Evolutionary conservation across 2,113 vertebrate species (phyloP), one percentile per base, ranked within the genome.

Genomic region (Zootoca vivipara): DNA sequence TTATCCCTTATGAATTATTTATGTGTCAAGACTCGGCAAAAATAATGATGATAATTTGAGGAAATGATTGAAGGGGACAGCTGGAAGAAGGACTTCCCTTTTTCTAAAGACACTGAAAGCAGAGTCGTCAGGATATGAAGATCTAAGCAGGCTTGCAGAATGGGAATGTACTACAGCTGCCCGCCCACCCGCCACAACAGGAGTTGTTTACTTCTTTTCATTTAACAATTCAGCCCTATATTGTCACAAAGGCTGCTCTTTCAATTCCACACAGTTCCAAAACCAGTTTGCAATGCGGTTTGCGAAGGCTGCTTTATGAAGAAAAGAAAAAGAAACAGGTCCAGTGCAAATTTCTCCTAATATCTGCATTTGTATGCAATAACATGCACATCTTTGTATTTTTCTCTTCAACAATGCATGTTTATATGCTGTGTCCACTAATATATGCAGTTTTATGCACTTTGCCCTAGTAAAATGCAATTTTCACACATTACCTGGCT

Each of bases 1-100:
- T 97, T 96, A 96, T 87, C 91, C 91, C 83, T 95, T 96, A 96
- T 96, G 95, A 95, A 96, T 96, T 97, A 97, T 97, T 96, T 96
- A 95, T 96, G 93, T 94, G 94, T 94, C 65, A 87, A 92, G 93
- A 93, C 91, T 96, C 91, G 91, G 95, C 95, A 97, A 97, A 97
- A 85, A 85, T 85, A 75, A 97, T 93, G 94, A 95, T 93, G 92
- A 95, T 91, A 93, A 92, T 95, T 87, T 95, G 78, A 90, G 92
- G 95, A 93, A 95, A 94, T 93, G 85, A 82, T 89, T 93, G 93
- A 93, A 83, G 85, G 78, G 94, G 96, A 91, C 93, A 95, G 91
- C 91, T 83, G 89, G 92, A 93, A 91, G 89, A 69, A 91, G 91
- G 90, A 92, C 15, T 87, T 40, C 67, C 52, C 82, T 74, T 2